These are phyloP conservation scores for Littorina saxatilis DNA, from an alignment of 1,140 invertebrate species.

Conservation along the genomic window DNA sequence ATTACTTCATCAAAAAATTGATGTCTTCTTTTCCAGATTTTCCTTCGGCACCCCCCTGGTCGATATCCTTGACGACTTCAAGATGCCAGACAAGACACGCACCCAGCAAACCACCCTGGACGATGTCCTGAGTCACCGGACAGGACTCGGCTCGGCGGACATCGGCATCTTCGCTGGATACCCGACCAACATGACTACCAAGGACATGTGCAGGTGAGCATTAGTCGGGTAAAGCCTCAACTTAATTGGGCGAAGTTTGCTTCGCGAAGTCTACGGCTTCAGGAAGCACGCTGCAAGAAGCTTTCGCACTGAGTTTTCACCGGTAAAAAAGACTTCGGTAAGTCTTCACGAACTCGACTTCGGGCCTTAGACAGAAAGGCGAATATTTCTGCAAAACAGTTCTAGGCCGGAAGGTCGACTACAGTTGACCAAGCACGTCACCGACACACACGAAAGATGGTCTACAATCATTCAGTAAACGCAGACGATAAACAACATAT, in stretches of 20 bases:
- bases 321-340: background rate
- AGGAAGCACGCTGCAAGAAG: no score
- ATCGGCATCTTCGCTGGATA: constrained; percentile 26
- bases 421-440: no score
- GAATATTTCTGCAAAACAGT: no score
- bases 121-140: constrained; percentile 27
- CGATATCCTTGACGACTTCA: constrained; percentile 26
- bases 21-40: constrained; percentile 10
- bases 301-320: background rate
- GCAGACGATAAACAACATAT: no score
- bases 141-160: constrained; percentile 16
- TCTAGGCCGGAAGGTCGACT: no score
- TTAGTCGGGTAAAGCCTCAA: no score
- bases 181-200: constrained; percentile 17
- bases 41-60: constrained; percentile 4
- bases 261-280: no score
- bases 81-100: constrained; percentile 6
- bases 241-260: no score
- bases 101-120: constrained; percentile 22
- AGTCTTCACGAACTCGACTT: background rate
- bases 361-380: background rate
- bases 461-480: no score
- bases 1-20: no score
- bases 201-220: constrained; percentile 17
- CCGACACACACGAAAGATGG: no score